Evolutionary conservation across 2,888 invertebrate species (phyloP), one percentile per base, ranked within the genome.

Genomic region (Aelia acuminata): DNA sequence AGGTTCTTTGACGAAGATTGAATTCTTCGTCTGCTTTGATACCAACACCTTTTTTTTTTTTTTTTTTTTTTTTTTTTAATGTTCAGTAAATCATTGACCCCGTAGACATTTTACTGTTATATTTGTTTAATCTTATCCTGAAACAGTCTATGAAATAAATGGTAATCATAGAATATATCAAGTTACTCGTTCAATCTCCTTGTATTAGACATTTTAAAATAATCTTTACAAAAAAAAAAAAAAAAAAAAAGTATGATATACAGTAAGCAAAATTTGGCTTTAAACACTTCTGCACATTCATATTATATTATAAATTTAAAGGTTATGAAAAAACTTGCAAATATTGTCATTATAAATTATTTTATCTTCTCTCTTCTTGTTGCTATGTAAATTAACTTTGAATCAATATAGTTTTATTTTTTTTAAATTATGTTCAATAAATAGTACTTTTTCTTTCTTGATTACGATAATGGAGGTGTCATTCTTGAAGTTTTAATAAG

Each of bases 71-170:
- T 53, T 53, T 31, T 63, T 31, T 63, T 80, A 43, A 7, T 22
- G 80, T 22, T 80, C 80, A 80, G 80, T 63, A 26, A 63, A 63
- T 80, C 80, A 43, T 80, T 80, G 80, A 43, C 43, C 35, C n/a
- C 75, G 39, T 75, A 39, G 35, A 22, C 20, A 39, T 22, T 39
- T 75, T 13, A 35, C 13, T 31, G 26, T 13, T 35, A 35, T 70
- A 18, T 70, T 35, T 43, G 43, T 70, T 35, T n/a, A n/a, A n/a
- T n/a, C n/a, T n/a, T n/a, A 18, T 43, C 80, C 80, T 80, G 80
- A 80, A 80, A 80, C 80, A 80, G 39, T 43, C 43, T 80, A 10
- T 80, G 39, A 80, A 43, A 43, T 39, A 43, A 80, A 43, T 22
- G 43, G 43, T 43, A 43, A 11, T 43, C 1, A 80, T 7, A 39